Evolutionary conservation across 2,888 invertebrate genomes (phyloP), one percentile per base, ranked within the genome.

Genomic region (Tetanocera ferruginea): DNA sequence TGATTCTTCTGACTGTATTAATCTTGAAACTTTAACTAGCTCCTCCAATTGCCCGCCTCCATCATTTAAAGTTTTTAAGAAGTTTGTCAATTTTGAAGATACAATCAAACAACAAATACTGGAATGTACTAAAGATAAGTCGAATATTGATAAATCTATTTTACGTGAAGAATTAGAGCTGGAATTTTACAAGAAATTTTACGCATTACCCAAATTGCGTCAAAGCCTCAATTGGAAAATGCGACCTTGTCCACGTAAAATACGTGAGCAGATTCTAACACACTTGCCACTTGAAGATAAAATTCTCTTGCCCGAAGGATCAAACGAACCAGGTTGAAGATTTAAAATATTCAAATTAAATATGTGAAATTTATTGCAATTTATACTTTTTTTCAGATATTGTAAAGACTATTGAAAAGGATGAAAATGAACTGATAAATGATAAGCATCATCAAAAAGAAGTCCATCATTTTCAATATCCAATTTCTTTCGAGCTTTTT

Each of bases 401-500:
- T 55, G 11, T 55, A 23, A 5, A 1, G 3, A 17, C 19, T 55
- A 6, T 17, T 1, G n/a, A 55, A 55, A 23, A n/a, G n/a, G n/a
- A 55, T n/a, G 14, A 5, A 57, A 57, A 23, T 57, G 25, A 19
- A 19, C 8, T 23, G 2, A n/a, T 3, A 57, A 2, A 49, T 49
- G 14, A 52, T 52, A n/a, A 37, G 8, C 5, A 37, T 1, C 37
- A 37, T 8, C 37, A 37, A 37, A 37, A 37, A 37, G 6, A 37
- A 6, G 37, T 17, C 17, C 17, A 0, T n/a, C 14, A 69, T 71
- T 57, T 57, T 14, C 1, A 31, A 28, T 71, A 57, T 37, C 71
- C 71, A n/a, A 31, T 71, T 37, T 71, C 71, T 31, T 55, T 55
- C 14, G 78, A 77, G 4, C 64, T 69, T 3, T 81, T 81, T 66